Percentiles rank a stretch among this genome's conserved stretches.
Conservation (phyloP, 2,888 invertebrate genomes). For the Ophioninae sp. region DNA sequence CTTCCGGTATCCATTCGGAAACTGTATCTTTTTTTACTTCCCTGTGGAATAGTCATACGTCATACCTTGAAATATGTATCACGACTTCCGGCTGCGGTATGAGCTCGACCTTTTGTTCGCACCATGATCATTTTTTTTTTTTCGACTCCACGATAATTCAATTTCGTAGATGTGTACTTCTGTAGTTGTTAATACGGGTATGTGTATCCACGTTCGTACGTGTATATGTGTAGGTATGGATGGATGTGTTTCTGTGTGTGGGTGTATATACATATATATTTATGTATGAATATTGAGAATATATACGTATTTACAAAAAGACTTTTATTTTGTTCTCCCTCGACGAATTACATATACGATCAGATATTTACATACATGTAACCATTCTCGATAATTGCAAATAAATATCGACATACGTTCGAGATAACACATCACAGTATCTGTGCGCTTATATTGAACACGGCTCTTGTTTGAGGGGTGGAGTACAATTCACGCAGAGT, state of each 20-base stretch:
- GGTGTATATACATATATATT: background rate
- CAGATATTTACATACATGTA: slow-evolving; percentile 13
- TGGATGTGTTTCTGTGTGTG: background rate
- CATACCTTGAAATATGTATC: slow-evolving; percentile 27
- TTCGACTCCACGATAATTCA: background rate
- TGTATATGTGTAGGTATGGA: too few relatives aligned
- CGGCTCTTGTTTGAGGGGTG: background rate
- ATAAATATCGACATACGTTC: slow-evolving; percentile 28
- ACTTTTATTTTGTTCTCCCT: slow-evolving; percentile 50
- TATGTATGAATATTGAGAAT: background rate
- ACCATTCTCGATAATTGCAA: slow-evolving; percentile 28
- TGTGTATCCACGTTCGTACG: too few relatives aligned
- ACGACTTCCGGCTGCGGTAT: slow-evolving; percentile 11
- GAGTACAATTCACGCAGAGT: slow-evolving; percentile 6
- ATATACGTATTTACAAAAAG: slow-evolving; percentile 59
- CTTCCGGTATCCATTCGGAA: background rate
- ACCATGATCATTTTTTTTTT: background rate
- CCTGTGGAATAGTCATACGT: background rate
- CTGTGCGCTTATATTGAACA: slow-evolving; percentile 19
- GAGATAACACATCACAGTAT: slow-evolving; percentile 28
- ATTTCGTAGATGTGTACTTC: background rate
- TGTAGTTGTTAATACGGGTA: too few relatives aligned
- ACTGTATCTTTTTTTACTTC: background rate
- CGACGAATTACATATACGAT: slow-evolving; percentile 52
- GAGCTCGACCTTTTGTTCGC: slow-evolving; percentile 3